Base-by-base conservation (phyloP, 2,797 vertebrate species). In the Uromys caudimaculatus region DNA sequence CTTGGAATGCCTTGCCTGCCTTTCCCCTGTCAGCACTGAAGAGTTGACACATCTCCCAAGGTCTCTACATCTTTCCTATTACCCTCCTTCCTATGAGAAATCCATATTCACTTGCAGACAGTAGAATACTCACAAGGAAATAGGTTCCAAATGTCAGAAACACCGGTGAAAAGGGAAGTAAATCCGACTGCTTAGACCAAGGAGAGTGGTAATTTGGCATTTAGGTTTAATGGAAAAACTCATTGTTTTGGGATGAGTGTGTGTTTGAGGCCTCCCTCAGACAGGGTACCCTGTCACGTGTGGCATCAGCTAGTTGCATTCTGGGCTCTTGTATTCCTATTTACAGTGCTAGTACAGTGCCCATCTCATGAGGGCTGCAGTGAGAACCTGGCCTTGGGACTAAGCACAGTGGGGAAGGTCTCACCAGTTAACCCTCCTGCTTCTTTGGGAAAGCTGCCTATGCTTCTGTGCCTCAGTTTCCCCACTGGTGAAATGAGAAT, bases 151-250 rank as follows among this genome's bases (percentile, higher is more conserved):
- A 29, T 56, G 85, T 71, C 56, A 12, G 27, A 89, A 82, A 47
- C 50, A 12, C 13, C 6, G 7, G 44, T 13, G 29, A 69, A 3
- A 44, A 71, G 4, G 35, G 14, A 41, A 58, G 56, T 89, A 10
- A 35, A 10, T 0, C 0, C 14, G 73, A 24, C 16, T 58, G 58
- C 52, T 44, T 58, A 41, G 32, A 71, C 62, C 19, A 24, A 83
- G n/a, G 29, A 73, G 19, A 44, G 19, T 50, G 56, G 62, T 52
- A 38, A 94, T 76, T 85, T 91, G 91, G 56, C 82, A 47, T n/a
- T 90, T 73, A 21, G 9, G 56, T 82, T 88, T 86, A 91, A 94
- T 71, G 54, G 29, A 6, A 93, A 89, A 85, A 90, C 38, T 85
- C 67, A 52, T 19, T 85, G 60, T 64, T 91, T 95, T 10, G 35